Percentiles rank a stretch among this genome's conserved stretches.
Conservation (phyloP, 92 coral and sea anemone species). For the Umimayanthus chanpuru region DNA sequence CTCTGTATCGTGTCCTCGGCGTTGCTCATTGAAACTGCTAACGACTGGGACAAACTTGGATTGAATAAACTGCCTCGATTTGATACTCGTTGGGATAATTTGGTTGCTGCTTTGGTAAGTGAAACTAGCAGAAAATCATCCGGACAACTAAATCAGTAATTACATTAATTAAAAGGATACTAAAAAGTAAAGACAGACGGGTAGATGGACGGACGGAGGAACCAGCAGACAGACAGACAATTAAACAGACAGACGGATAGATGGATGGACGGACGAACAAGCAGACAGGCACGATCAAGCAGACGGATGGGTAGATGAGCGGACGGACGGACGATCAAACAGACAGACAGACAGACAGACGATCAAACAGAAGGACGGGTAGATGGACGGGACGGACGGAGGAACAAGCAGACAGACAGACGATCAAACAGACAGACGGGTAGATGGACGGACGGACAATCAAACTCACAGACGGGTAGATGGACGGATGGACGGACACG, state of each 20-base stretch:
- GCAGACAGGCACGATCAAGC: background rate
- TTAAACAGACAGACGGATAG: background rate
- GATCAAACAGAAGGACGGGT: too few species aligned
- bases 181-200: background rate
- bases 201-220: background rate
- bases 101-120: constrained; percentile 40
- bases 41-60: constrained; percentile 3
- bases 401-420: background rate
- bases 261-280: background rate
- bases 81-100: constrained; percentile 16
- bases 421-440: background rate
- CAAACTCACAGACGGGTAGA: background rate
- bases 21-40: constrained; percentile 25
- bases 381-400: too few species aligned
- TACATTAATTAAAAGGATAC: background rate
- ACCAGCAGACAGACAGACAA: background rate
- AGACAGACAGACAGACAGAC: too few species aligned
- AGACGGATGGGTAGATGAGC: background rate
- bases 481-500: too few species aligned
- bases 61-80: background rate
- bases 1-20: constrained; percentile 30
- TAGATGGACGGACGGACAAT: background rate
- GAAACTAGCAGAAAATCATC: background rate
- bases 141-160: too few species aligned
- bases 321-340: background rate